A percentile compares a stretch with the other conserved stretches of the same genome.
These are phyloP conservation scores for Andrena trimmerana DNA, from an alignment of 2,888 invertebrate species.

Conservation along the genomic window DNA sequence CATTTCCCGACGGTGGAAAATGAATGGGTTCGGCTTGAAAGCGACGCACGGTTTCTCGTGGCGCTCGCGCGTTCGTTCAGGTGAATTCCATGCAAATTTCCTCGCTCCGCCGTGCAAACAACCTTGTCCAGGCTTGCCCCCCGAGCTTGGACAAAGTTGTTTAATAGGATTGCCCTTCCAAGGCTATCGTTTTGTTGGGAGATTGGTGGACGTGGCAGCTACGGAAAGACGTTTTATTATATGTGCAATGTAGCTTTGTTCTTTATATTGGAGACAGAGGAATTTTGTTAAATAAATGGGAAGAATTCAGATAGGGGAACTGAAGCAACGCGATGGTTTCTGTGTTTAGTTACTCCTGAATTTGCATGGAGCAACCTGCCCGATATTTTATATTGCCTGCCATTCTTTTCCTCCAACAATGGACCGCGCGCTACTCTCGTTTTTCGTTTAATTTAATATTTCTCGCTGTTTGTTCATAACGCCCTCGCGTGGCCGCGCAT, in stretches of 20 bases:
- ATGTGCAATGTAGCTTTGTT: background rate
- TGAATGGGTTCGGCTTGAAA: background rate
- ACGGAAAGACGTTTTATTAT: background rate
- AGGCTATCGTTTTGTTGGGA: background rate
- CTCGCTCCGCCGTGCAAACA: background rate
- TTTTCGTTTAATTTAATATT: background rate
- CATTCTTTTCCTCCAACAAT: background rate
- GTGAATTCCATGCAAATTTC: conserved; percentile 27
- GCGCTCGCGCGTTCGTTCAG: background rate
- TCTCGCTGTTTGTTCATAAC: background rate
- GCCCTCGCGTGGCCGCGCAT: background rate
- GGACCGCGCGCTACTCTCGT: background rate
- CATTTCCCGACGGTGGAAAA: background rate
- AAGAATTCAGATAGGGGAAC: too few species aligned
- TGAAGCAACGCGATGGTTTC: background rate
- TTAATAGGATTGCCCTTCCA: background rate
- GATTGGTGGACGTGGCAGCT: background rate
- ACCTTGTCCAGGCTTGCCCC: background rate
- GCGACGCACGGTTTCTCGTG: background rate
- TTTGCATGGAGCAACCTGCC: too few species aligned
- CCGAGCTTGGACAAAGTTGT: too few species aligned
- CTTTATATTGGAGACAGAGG: too few species aligned
- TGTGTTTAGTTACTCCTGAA: background rate
- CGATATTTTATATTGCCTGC: background rate
- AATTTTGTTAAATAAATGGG: too few species aligned